Base-by-base conservation (phyloP, 2,888 invertebrate genomes). In the Leucophora obtusa region DNA sequence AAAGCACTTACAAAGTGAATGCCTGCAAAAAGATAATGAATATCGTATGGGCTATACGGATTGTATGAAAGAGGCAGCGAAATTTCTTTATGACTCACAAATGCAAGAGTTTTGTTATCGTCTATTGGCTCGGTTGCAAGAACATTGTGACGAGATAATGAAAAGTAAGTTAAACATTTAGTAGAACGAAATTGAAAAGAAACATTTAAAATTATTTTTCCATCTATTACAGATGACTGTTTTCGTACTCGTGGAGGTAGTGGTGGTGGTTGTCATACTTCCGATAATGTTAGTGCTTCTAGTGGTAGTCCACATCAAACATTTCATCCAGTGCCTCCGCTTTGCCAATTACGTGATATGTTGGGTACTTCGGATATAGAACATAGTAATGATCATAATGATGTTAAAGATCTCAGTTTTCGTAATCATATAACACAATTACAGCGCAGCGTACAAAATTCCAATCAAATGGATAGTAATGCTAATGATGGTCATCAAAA, bases 1-100 rank as follows among this genome's bases (percentile, higher is more conserved):
- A 91, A 96, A 97, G 88, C 95, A 95, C 90, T 92, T 98, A 80
- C 97, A 97, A 88, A 94, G 94, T 81, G 92, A 90, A 82, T 90
- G 89, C 78, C 78, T 89, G 53, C 90, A 90, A 78, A 90, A 90
- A 83, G 90, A 90, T 74, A 89, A 84, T 79, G 90, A 93, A 83
- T 96, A 94, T 90, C 92, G 95, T 71, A 92, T 96, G 17, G 98
- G 98, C 2, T 98, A 95, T 91, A 96, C 96, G 87, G 98, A 97
- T 89, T 98, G 98, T 84, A 93, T 96, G 87, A 94, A 95, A 68
- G 98, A 98, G 89, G 94, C 96, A 0, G 94, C 97, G 91, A 93
- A 96, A 84, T 98, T 96, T 90, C 93, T 98, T 63, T 95, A 96
- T 21, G 97, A 97, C 87, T 93, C 94, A 9, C 94, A 94, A 88